Evolutionary conservation across 2,888 invertebrate genomes (phyloP).

Genomic region (Phania funesta): DNA sequence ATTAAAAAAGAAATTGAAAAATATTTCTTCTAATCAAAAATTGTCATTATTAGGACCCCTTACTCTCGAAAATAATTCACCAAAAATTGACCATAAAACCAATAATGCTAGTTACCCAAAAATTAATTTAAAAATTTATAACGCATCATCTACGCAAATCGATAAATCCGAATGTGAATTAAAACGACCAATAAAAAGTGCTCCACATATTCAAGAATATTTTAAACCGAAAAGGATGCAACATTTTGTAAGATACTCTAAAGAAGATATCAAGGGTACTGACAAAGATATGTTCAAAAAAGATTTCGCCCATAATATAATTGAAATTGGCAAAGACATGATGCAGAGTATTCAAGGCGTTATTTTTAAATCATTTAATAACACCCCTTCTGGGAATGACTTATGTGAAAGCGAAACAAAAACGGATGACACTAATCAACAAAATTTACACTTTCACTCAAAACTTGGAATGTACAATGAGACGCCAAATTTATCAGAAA

Average conservation of each 20-base stretch:
- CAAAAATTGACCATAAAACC: not conserved
- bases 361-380: not conserved
- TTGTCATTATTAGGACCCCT: no score
- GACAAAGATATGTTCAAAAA: not conserved
- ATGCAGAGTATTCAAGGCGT: conserved; percentile 17
- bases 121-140: not conserved
- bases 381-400: not conserved
- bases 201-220: not conserved
- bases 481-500: not conserved
- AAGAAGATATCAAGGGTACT: not conserved
- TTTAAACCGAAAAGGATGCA: not conserved
- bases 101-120: not conserved
- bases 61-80: not conserved
- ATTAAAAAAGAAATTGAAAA: not conserved
- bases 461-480: conserved; percentile 68
- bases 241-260: not conserved
- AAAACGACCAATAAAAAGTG: not conserved
- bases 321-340: not conserved
- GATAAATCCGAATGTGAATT: not conserved
- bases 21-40: not conserved
- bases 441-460: conserved; percentile 51
- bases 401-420: not conserved
- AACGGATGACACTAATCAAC: not conserved
- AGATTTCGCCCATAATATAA: not conserved
- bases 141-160: not conserved